phyloP scores from a whole-genome alignment of 2,888 invertebrate species.

The Choristoneura rosaceana region DNA sequence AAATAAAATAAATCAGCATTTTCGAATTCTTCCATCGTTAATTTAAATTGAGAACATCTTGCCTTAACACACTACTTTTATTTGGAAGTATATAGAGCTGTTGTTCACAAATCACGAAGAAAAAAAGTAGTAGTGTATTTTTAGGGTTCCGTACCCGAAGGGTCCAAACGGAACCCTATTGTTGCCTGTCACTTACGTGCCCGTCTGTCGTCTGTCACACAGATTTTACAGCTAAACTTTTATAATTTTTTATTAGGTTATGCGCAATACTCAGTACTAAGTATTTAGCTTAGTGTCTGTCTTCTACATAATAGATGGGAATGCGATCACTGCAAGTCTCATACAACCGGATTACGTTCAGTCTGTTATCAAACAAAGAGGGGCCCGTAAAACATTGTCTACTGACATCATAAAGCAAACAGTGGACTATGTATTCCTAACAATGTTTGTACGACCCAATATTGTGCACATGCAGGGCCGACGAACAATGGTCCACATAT shows the following conservation, averaged over 20 bases:
- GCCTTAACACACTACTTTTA: too few relatives aligned
- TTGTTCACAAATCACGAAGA: too few relatives aligned
- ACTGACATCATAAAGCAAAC: slow-evolving; percentile 57
- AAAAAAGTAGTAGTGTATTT: too few relatives aligned
- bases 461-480: slow-evolving; percentile 54
- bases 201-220: too few relatives aligned
- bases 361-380: slow-evolving; percentile 30
- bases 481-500: slow-evolving; percentile 59
- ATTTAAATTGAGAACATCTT: too few relatives aligned
- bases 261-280: not conserved
- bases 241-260: not conserved
- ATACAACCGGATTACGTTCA: slow-evolving; percentile 25
- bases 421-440: slow-evolving; percentile 53
- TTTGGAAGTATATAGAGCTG: too few relatives aligned
- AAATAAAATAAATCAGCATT: too few relatives aligned
- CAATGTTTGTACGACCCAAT: slow-evolving; percentile 67
- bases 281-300: not conserved
- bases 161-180: not conserved
- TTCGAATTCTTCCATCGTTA: too few relatives aligned
- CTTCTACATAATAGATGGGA: slow-evolving; percentile 28
- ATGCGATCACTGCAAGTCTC: slow-evolving; percentile 28
- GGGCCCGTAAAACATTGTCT: slow-evolving; percentile 27
- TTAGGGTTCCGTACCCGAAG: too few relatives aligned
- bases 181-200: too few relatives aligned
- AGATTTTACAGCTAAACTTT: too few relatives aligned